Evolutionary conservation across 2,888 invertebrate genomes (phyloP), one percentile per base, ranked within the genome.

Genomic region (Polydesmus complanatus): DNA sequence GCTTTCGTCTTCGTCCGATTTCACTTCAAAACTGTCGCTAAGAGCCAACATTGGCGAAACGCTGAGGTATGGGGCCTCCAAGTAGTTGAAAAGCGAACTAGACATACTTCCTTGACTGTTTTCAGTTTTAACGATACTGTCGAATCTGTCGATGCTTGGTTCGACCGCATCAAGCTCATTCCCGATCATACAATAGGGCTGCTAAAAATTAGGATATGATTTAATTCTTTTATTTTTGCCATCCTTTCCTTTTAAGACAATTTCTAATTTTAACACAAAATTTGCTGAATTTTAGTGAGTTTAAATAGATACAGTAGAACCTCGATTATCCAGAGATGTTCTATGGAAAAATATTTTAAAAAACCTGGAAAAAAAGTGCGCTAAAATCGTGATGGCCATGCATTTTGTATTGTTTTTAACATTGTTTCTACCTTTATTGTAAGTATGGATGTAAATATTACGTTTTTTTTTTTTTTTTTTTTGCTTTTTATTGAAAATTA

Each of bases 1-100:
- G 47, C 26, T 26, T 23, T 48, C 3, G 19, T 56, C 56, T 37
- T 56, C 37, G 47, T 51, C 37, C 37, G 37, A 37, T 8, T 14
- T 5, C 14, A 14, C 8, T 14, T 37, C 37, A 37, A 37, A 58
- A 49, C 26, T 58, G 58, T 58, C 58, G 0, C 19, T 23, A 21
- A 58, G 26, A 23, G 58, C 25, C 25, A 58, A 27, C 58, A 58
- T 51, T 14, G 58, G 58, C 5, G 58, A 3, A 25, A 49, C 23
- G 51, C 58, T 50, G 25, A 58, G 51, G 26, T 50, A 58, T 2
- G 58, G 50, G 19, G 50, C 51, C 11, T 58, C 19, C 14, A 37
- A 37, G 14, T 14, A 5, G 14, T 14, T 37, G 5, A 37, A 37
- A 37, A 37, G 37, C 37, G 37, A 37, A 37, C 14, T 37, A 14